Base-by-base conservation (phyloP, 2,113 vertebrate species). In the Sinocyclocheilus maitianheensis region DNA sequence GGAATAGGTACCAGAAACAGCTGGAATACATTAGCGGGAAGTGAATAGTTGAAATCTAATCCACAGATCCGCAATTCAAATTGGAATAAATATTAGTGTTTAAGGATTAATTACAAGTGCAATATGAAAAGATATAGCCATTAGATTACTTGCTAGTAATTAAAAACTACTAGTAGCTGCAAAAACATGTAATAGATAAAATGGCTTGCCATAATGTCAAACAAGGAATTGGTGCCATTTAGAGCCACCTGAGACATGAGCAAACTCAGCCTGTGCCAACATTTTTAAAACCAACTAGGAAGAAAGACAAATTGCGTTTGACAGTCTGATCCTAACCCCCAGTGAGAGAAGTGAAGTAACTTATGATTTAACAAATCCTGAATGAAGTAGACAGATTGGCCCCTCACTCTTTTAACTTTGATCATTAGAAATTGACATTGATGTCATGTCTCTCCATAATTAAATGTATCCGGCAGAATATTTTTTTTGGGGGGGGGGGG, bases 121-220 rank as follows among this genome's bases (percentile, higher is more conserved):
- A 1, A 53, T 1, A 5, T 53, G 51, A 53, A 4, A 51, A 37
- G 0, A 37, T 69, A 71, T 37, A 34, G 67, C 9, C 8, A 71
- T 20, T 71, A 4, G 14, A 1, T 37, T 20, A 74, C 4, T 53
- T 53, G 13, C 1, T 53, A 74, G 11, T n/a, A 11, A 74, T 46
- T 5, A 30, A 11, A 67, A 67, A 16, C 11, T 5, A n/a, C 20
- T n/a, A n/a, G 37, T 13, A 46, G 4, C 22, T 24, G 40, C 5
- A 46, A n/a, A n/a, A n/a, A 13, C 22, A 6, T 12, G 6, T n/a
- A 48, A 12, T 7, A 4, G 51, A 22, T 81, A 69, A 76, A 77
- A 2, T 81, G 30, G 30, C 92, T 95, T 95, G 76, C 97, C 96
- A 97, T 96, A 96, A 95, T 94, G 91, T 93, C 96, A 95, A 51